phyloP scores from a whole-genome alignment of 2,888 invertebrate species.

The Apamea anceps region DNA sequence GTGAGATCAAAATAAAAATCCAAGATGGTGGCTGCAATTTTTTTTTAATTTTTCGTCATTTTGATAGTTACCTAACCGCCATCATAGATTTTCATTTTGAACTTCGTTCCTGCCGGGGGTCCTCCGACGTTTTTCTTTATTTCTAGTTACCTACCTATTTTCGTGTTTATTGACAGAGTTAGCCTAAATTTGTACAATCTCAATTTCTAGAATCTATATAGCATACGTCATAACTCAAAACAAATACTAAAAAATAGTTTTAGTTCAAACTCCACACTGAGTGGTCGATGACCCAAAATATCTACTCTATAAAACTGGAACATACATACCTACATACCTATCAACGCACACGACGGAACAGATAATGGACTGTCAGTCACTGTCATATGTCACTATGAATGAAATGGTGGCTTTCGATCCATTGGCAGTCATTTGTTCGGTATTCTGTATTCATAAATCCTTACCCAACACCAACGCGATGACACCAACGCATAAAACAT shows the following conservation, averaged over 20 bases:
- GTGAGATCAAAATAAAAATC: too few relatives aligned
- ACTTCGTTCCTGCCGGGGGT: too few relatives aligned
- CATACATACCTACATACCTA: too few relatives aligned
- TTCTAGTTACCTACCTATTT: neutral
- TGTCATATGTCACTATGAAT: neutral
- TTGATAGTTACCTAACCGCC: too few relatives aligned
- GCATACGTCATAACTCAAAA: neutral
- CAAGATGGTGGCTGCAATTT: too few relatives aligned
- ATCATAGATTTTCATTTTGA: too few relatives aligned
- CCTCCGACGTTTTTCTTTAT: neutral
- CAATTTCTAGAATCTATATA: neutral
- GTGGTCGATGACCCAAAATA: neutral
- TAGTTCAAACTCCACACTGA: neutral
- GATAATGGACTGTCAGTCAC: constrained; percentile 24
- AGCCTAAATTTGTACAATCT: neutral
- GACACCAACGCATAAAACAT: neutral
- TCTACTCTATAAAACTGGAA: neutral
- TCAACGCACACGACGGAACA: neutral
- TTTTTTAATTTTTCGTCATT: too few relatives aligned
- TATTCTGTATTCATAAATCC: neutral
- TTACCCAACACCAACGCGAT: neutral
- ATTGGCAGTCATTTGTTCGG: neutral
- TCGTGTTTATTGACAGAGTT: neutral
- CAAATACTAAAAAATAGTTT: too few relatives aligned
- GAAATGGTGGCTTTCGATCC: neutral